Evolutionary conservation across 2,888 invertebrate species (phyloP), one percentile per base, ranked within the genome.

Genomic region (Galeruca laticollis): DNA sequence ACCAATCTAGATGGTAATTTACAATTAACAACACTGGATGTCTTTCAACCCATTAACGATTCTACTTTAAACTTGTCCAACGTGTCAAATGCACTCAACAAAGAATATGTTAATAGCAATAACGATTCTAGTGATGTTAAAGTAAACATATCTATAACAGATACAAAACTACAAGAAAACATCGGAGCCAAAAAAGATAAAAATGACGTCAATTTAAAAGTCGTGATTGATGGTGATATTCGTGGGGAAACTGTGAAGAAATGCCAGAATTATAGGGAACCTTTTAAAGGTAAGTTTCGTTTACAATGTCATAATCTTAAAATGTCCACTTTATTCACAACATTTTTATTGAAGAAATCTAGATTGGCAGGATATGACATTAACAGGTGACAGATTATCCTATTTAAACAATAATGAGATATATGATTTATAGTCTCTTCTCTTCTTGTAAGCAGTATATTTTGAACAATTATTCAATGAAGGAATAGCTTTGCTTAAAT

Each of bases 1-100:
- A 69, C 70, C 35, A 73, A 70, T 60, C 21, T 74, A 64, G 72
- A 69, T 67, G 73, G 74, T 59, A 64, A 70, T 61, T 60, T 74
- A 31, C 60, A 70, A 67, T 43, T 74, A 40, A 47, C 70, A 20
- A 68, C 74, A 33, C 61, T 73, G 11, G 68, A 75, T 31, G 26
- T 33, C 61, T 40, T 73, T 10, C 15, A 69, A 9, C 49, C 69
- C 11, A 70, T 70, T 37, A 65, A 63, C 15, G 43, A 49, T 18
- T 60, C 69, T 21, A 37, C 47, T n/a, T 13, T 11, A 11, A 37
- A 3, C 13, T 37, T 8, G 11, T 37, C 11, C 11, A 37, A 37
- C 13, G 3, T 11, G 13, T 11, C 35, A 37, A 10, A 11, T 37
- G 11, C 35, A 37, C 35, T 37, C 13, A 11, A 37, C 13, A 37